phyloP scores from a whole-genome alignment of 2,113 vertebrate species.

The Sphaerodactylus townsendi region DNA sequence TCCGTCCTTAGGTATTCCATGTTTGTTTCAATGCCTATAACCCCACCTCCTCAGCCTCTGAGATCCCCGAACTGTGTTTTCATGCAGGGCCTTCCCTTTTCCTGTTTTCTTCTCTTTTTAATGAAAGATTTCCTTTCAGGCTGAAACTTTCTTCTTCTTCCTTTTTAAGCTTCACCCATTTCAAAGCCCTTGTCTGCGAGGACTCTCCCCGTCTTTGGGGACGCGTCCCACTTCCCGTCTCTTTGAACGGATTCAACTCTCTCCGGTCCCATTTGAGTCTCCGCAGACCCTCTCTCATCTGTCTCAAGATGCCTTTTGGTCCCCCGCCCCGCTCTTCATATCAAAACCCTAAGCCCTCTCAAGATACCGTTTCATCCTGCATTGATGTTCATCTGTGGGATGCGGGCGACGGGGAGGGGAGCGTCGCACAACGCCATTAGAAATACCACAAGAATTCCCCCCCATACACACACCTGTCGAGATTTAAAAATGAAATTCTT shows the following conservation, averaged over 20 bases:
- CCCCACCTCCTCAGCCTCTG: not conserved
- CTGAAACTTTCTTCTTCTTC: no score
- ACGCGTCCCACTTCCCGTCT: not conserved
- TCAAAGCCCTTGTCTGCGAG: not conserved
- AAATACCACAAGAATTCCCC: not conserved
- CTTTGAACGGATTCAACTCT: slow-evolving; percentile 4
- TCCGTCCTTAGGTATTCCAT: not conserved
- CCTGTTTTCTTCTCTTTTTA: fast-evolving
- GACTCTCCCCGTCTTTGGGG: not conserved
- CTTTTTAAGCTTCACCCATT: not conserved
- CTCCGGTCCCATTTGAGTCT: not conserved
- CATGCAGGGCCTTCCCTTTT: not conserved
- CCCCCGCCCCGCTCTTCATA: not conserved
- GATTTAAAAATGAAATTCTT: not conserved
- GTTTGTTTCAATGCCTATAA: not conserved
- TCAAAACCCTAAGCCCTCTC: not conserved
- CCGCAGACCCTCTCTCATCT: not conserved
- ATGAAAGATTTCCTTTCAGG: not conserved
- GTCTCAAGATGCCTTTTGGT: not conserved
- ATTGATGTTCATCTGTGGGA: fast-evolving
- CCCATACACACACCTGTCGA: not conserved
- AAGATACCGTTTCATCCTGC: not conserved
- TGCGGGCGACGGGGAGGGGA: fast-evolving
- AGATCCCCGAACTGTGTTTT: not conserved
- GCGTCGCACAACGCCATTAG: not conserved